A percentile compares a stretch with the other conserved stretches of the same genome.
Evolutionary conservation across 2,888 invertebrate genomes (phyloP).

Genomic region (Molorchus minor): DNA sequence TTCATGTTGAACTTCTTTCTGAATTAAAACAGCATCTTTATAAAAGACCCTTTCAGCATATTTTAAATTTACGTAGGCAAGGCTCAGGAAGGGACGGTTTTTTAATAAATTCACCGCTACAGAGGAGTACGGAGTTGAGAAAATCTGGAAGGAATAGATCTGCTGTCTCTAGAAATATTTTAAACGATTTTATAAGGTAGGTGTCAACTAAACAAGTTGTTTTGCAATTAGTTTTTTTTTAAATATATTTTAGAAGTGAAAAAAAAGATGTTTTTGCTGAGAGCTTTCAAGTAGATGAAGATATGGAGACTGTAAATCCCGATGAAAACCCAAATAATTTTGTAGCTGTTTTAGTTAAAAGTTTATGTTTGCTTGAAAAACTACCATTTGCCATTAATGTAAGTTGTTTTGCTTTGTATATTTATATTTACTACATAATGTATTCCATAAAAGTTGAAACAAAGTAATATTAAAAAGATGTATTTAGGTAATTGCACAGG

Average conservation of each 20-base stretch:
- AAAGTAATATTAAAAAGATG: too few relatives aligned
- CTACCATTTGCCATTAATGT: slow-evolving; percentile 88
- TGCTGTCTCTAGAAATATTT: slow-evolving; percentile 66
- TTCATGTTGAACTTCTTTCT: slow-evolving; percentile 74
- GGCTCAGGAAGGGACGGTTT: slow-evolving; percentile 68
- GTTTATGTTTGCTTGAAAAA: slow-evolving; percentile 83
- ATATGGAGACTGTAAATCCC: slow-evolving; percentile 68
- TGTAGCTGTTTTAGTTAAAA: slow-evolving; percentile 84
- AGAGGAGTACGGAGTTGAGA: slow-evolving; percentile 67
- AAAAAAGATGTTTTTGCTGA: slow-evolving; percentile 48
- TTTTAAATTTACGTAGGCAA: slow-evolving; percentile 67
- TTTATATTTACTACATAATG: slow-evolving; percentile 6
- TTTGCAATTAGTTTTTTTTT: background rate
- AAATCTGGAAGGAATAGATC: slow-evolving; percentile 67
- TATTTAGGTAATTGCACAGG: slow-evolving; percentile 79
- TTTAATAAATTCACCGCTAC: slow-evolving; percentile 64
- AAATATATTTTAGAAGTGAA: slow-evolving; percentile 43
- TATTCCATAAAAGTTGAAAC: slow-evolving; percentile 34
- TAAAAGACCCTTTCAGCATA: slow-evolving; percentile 59
- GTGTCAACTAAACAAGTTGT: background rate
- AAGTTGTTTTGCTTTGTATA: slow-evolving; percentile 39
- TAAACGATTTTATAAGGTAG: slow-evolving; percentile 58
- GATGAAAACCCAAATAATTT: slow-evolving; percentile 74
- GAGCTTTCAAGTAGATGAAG: slow-evolving; percentile 66
- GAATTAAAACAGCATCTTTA: slow-evolving; percentile 80